Conservation (phyloP, 2,797 vertebrate species). For the Trichosurus vulpecula region DNA sequence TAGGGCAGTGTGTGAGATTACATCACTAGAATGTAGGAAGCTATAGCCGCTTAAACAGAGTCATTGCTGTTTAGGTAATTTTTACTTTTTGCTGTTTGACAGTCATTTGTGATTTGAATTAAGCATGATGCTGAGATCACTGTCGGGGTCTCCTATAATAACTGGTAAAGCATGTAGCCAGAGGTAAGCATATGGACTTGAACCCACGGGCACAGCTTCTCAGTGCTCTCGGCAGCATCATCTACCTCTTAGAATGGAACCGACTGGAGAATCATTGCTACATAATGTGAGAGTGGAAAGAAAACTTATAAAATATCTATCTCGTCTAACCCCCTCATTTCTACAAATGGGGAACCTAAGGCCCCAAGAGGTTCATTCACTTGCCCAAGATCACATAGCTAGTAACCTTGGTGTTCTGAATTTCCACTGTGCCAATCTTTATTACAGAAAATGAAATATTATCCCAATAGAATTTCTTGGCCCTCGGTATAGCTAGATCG, state of each 20-base stretch:
- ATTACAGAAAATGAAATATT: slow-evolving; percentile 73
- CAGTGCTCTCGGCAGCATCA: slow-evolving; percentile 67
- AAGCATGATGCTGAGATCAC: slow-evolving; percentile 74
- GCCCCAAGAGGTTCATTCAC: background rate
- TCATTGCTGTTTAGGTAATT: slow-evolving; percentile 80
- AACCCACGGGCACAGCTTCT: slow-evolving; percentile 65
- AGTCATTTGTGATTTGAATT: slow-evolving; percentile 78
- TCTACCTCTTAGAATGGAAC: slow-evolving; percentile 58
- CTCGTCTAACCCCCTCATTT: background rate
- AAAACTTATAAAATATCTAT: background rate
- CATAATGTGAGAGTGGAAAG: background rate
- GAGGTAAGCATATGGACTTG: slow-evolving; percentile 63
- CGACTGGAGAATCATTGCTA: slow-evolving; percentile 63
- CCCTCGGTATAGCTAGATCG: slow-evolving; percentile 75
- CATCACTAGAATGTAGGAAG: slow-evolving; percentile 78
- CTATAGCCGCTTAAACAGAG: slow-evolving; percentile 71
- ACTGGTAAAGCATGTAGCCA: slow-evolving; percentile 53
- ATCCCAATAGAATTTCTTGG: slow-evolving; percentile 74
- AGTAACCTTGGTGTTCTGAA: background rate
- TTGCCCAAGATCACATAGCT: background rate
- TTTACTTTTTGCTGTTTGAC: slow-evolving; percentile 81
- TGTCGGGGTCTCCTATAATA: slow-evolving; percentile 64
- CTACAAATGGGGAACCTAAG: background rate
- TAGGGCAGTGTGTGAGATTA: slow-evolving; percentile 80
- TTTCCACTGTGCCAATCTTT: background rate